These are phyloP conservation scores for Coptodon bakossiorum DNA, from an alignment of 2,113 vertebrate genomes.

Conservation along the genomic window DNA sequence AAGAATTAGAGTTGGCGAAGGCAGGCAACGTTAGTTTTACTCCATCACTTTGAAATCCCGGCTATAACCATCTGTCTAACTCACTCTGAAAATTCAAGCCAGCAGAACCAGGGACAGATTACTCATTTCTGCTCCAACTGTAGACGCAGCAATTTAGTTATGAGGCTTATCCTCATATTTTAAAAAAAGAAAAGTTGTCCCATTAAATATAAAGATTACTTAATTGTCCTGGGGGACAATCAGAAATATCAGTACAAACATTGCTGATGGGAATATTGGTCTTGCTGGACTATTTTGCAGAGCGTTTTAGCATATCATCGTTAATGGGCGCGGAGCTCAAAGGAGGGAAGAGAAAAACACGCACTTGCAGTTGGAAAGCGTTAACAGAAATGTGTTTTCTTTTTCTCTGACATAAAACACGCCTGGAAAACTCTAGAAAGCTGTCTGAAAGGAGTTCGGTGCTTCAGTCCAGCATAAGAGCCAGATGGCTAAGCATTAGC, in stretches of 20 bases:
- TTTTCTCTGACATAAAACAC: not conserved
- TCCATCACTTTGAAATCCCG: constrained; percentile 62
- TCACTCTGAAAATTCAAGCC: constrained; percentile 43
- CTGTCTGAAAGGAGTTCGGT: not conserved
- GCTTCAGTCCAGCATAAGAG: not conserved
- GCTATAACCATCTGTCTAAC: constrained; percentile 69
- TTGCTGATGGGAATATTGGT: constrained; percentile 14
- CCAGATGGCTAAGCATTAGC: constrained; percentile 13
- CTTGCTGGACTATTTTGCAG: not conserved
- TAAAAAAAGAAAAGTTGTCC: constrained; percentile 12
- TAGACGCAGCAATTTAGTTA: not conserved
- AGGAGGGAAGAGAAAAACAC: not conserved
- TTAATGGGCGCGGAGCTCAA: constrained; percentile 21
- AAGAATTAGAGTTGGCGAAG: constrained; percentile 60
- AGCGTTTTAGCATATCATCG: constrained; percentile 28
- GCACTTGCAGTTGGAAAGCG: not conserved
- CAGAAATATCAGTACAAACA: constrained; percentile 30
- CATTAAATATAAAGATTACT: constrained; percentile 55
- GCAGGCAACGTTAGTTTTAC: constrained; percentile 59
- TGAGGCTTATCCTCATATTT: constrained; percentile 25
- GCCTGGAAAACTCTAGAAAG: not conserved
- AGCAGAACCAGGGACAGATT: constrained; percentile 38
- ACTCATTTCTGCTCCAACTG: constrained; percentile 24
- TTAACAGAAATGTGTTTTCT: not conserved
- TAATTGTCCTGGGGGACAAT: constrained; percentile 52